These are phyloP conservation scores for Butastur rufipennis DNA, from an alignment of 2,113 vertebrate genomes.

Conservation along the genomic window DNA sequence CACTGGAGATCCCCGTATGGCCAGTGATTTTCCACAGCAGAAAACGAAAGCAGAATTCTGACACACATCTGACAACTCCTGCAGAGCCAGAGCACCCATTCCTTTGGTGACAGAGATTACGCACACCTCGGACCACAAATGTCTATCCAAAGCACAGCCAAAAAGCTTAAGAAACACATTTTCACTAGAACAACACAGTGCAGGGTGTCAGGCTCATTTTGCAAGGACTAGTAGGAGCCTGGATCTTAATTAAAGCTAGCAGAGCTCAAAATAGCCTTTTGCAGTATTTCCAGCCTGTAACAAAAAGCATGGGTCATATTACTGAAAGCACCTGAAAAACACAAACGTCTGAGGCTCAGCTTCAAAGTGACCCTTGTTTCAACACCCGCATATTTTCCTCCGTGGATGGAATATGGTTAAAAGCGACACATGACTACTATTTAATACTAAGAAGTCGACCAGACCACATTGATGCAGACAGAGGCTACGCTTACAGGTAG, in stretches of 20 bases:
- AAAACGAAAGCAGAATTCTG: not conserved
- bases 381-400: not conserved
- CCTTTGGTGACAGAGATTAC: not conserved
- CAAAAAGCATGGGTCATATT: not conserved
- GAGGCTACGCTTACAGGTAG: not conserved
- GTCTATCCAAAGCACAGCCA: not conserved
- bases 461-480: not conserved
- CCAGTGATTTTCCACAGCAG: not conserved
- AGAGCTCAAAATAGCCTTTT: not conserved
- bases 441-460: not conserved
- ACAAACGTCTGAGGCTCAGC: not conserved
- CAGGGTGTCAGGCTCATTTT: not conserved
- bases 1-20: not conserved
- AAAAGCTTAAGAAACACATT: not conserved
- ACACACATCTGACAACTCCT: not conserved
- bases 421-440: not conserved
- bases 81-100: not conserved
- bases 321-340: not conserved
- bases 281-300: not conserved
- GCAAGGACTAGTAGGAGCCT: not conserved
- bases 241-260: conserved; percentile 17
- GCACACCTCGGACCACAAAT: not conserved
- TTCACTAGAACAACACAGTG: not conserved
- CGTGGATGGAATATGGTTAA: not conserved
- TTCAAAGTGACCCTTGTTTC: conserved; percentile 17